Conservation (phyloP, 2,888 invertebrate species). For the Caenorhabditis sp. region DNA sequence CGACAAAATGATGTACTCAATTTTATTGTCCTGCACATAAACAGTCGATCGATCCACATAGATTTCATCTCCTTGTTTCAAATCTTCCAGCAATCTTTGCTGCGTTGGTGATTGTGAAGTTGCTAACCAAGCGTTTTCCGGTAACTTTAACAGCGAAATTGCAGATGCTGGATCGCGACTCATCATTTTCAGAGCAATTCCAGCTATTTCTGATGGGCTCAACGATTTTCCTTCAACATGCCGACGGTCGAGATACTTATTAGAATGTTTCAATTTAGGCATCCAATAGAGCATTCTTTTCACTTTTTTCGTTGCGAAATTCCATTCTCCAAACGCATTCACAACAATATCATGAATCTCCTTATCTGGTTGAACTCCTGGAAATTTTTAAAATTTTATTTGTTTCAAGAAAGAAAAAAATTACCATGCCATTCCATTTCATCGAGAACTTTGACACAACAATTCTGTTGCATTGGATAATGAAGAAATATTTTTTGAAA, state of each 20-base stretch:
- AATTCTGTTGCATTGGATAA: constrained; percentile 93
- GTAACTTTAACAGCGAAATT: constrained; percentile 52
- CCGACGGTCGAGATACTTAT: constrained; percentile 82
- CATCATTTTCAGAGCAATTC: constrained; percentile 67
- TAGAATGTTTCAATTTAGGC: constrained; percentile 89
- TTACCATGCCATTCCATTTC: constrained; percentile 93
- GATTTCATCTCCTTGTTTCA: constrained; percentile 32
- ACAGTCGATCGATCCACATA: constrained; percentile 66
- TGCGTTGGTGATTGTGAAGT: constrained; percentile 65
- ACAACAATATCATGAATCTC: constrained; percentile 85
- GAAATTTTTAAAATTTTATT: constrained; percentile 12
- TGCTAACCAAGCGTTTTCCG: constrained; percentile 59
- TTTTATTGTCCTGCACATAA: constrained; percentile 55
- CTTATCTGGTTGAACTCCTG: constrained; percentile 87
- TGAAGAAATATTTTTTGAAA: constrained; percentile 87
- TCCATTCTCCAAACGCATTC: constrained; percentile 84
- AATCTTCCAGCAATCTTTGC: constrained; percentile 46
- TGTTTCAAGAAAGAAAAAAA: no score
- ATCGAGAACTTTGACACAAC: constrained; percentile 86
- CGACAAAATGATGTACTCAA: constrained; percentile 56
- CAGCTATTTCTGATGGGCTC: constrained; percentile 59
- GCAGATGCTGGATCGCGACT: constrained; percentile 65
- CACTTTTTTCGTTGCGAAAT: constrained; percentile 74
- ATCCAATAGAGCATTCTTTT: constrained; percentile 77
- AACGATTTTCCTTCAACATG: constrained; percentile 57